Conservation (phyloP, 2,888 invertebrate genomes). For the Ophion ventricosus region DNA sequence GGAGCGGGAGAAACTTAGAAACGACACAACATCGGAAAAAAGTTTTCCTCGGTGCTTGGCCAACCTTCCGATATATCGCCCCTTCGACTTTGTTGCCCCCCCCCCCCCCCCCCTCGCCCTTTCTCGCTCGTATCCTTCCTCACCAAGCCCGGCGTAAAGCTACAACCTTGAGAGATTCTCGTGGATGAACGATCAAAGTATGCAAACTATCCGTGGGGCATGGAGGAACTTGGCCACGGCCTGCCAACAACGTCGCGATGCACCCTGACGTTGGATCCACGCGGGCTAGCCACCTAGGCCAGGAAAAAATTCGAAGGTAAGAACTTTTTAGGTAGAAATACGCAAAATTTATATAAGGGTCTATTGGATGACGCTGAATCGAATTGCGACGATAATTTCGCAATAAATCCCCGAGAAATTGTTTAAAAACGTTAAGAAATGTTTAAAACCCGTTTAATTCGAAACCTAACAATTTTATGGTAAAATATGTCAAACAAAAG, state of each 20-base stretch:
- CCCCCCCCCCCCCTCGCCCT: constrained; percentile 37
- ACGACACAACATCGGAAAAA: constrained; percentile 50
- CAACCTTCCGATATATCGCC: constrained; percentile 14
- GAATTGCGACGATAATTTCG: too few species aligned
- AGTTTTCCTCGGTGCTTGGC: constrained; percentile 52
- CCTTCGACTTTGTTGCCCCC: constrained; percentile 34
- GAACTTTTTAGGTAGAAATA: too few species aligned
- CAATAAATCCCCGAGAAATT: too few species aligned
- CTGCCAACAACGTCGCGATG: constrained; percentile 37
- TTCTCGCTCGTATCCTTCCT: neutral
- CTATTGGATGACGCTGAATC: too few species aligned
- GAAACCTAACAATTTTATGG: too few species aligned
- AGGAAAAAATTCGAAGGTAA: too few species aligned
- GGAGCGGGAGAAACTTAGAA: constrained; percentile 7
- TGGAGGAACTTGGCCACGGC: constrained; percentile 6
- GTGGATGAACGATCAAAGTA: constrained; percentile 69
- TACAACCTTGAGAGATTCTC: constrained; percentile 68
- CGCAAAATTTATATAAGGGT: too few species aligned
- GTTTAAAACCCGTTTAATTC: too few species aligned
- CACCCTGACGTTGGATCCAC: constrained; percentile 31
- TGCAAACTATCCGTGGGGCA: constrained; percentile 67
- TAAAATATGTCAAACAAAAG: too few species aligned
- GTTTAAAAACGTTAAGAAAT: too few species aligned
- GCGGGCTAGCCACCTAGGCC: constrained; percentile 22
- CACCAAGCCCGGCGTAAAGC: constrained; percentile 38